Evolutionary conservation across 1,140 invertebrate genomes (phyloP), one percentile per base, ranked within the genome.

Genomic region (Helicorthomorpha holstii): DNA sequence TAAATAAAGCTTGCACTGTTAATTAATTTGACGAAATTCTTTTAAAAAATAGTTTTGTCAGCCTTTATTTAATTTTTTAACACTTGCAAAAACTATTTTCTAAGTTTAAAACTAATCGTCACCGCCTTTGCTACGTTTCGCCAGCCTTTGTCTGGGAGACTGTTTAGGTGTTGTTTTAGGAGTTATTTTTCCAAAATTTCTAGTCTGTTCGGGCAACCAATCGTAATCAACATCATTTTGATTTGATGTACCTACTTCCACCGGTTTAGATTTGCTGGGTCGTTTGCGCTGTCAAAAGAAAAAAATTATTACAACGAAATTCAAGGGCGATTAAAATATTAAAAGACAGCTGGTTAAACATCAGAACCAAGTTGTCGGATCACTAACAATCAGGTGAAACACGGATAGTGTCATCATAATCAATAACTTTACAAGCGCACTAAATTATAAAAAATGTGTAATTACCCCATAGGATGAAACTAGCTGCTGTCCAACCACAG

Each of bases 221-320:
- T 98, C 92, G 63, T 92, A 98, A 69, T 98, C 94, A 27, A 98
- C 70, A 60, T 76, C 85, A 69, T 91, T 89, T 60, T 85, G 69
- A 59, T 72, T 71, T 25, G 64, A 80, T 38, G 84, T 86, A 60
- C 90, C 91, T 63, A 46, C 69, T 71, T 56, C 73, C 56, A 53
- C 70, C 67, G 54, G 63, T 69, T 54, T 69, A 70, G 62, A 51
- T 63, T 75, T 76, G 56, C 55, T 38, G 2, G 52, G 49, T 23
- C 49, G 47, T 41, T 57, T 61, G 48, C 59, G 58, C 60, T 61
- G 49, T 10, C 7, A 7, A 22, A 54, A 55, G 4, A 21, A 44
- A 53, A 16, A 50, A 14, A 14, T 19, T 52, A 16, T n/a, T 25
- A 16, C 14, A 16, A 14, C 7, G 12, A 10, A 14, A 25, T 52